Evolutionary conservation across 2,888 invertebrate species (phyloP), one percentile per base, ranked within the genome.

Genomic region (Pammene fasciana): DNA sequence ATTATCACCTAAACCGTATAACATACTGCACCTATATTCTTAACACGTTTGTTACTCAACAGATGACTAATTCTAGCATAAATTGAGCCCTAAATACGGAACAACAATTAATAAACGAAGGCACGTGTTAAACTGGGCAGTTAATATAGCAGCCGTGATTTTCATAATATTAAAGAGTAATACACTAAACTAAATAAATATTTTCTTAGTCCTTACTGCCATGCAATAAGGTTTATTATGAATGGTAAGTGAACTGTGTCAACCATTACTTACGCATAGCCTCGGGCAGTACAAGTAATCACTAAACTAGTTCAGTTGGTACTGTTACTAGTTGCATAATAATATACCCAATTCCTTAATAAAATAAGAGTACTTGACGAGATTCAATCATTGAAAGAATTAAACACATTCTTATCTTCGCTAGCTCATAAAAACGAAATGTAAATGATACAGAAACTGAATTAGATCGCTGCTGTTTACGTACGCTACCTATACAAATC

Each of bases 1-100:
- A 48, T 62, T 16, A 34, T 34, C 34, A 48, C 34, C 50, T 48
- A 41, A 50, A 62, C 14, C 67, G 11, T 61, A 16, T 46, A 36
- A 48, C 14, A 61, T 26, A 26, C 10, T 11, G 8, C 11, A 18
- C 10, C 50, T 6, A 16, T 50, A 50, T 26, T 50, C 50, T 18
- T n/a, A 50, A 50, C 0, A 5, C 50, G 9, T 9, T 3, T 11
- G 10, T n/a, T 16, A 50, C 50, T 13, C 48, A 9, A 4, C 9
- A 16, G 4, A 18, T 0, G 9, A 50, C 48, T 50, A 26, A 11
- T 26, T 5, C 50, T 5, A 50, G 18, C 11, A 50, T 50, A 50
- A 50, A 9, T 13, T 26, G 18, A 26, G 13, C 50, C 6, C 50
- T 26, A 1, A 50, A 11, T 11, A 14, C 11, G 11, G 13, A 26